Evolutionary conservation across 2,888 invertebrate species (phyloP).

Genomic region (Dynastes tityus): DNA sequence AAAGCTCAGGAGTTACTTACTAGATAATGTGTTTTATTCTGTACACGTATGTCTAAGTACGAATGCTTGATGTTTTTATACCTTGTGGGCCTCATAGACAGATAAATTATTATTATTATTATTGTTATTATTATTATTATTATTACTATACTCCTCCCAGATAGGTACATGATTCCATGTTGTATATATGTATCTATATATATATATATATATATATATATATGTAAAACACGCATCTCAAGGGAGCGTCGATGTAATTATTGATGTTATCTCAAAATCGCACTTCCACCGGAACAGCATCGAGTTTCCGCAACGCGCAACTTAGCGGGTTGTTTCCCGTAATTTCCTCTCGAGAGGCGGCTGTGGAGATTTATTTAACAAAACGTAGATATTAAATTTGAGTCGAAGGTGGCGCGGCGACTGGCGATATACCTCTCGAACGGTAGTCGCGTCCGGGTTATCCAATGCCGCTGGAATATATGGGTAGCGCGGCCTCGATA

Average conservation of each 20-base stretch:
- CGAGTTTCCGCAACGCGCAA: slow-evolving; percentile 58
- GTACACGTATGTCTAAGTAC: no score
- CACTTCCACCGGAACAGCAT: slow-evolving; percentile 59
- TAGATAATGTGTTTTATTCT: no score
- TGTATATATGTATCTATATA: no score
- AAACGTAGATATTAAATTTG: slow-evolving; percentile 52
- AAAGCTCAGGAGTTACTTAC: no score
- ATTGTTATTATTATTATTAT: no score
- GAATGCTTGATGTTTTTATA: no score
- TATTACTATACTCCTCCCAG: no score
- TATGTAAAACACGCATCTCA: slow-evolving; percentile 58
- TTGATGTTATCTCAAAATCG: slow-evolving; percentile 61
- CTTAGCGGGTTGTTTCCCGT: slow-evolving; percentile 58
- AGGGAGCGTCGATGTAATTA: slow-evolving; percentile 58
- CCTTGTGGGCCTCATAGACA: no score
- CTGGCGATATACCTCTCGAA: slow-evolving; percentile 4
- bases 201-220: background rate
- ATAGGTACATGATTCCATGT: background rate
- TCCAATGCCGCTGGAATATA: slow-evolving; percentile 8
- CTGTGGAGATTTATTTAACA: slow-evolving; percentile 54
- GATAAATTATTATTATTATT: no score
- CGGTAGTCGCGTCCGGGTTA: background rate
- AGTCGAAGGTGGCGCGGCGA: slow-evolving; percentile 27
- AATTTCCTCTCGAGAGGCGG: slow-evolving; percentile 59
- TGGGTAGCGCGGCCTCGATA: background rate